Evolutionary conservation across 2,113 vertebrate genomes (phyloP), one percentile per base, ranked within the genome.

Genomic region (Rhombomys opimus): DNA sequence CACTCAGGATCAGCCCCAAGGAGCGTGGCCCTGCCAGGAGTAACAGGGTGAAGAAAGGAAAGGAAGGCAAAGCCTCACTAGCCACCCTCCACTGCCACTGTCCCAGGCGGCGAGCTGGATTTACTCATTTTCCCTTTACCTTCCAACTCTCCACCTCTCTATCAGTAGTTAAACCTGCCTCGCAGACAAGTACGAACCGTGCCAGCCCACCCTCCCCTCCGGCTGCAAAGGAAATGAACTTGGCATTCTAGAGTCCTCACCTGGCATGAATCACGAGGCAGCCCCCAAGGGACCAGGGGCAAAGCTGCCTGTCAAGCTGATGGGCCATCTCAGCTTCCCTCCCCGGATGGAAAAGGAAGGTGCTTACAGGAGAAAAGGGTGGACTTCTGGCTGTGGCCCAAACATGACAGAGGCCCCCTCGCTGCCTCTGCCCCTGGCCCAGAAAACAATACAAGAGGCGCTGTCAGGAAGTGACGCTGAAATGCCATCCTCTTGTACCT

Each of bases 391-490:
- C 97, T 76, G 27, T 0, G 3, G 57, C 92, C 96, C 94, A 97
- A 90, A 77, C 94, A 92, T 68, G 96, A 90, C 97, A 73, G 92
- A 85, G 96, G 93, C 76, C 80, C 90, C 97, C 92, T 93, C 57
- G 88, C 78, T 59, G 54, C 70, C 41, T 88, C 84, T 3, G 63
- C 70, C 80, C 81, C 90, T 65, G 93, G 92, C 95, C 2, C 0
- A 7, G 1, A 77, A n/a, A 94, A 96, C 97, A 97, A 94, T 89
- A 23, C 65, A 1, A 46, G 20, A 90, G 95, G 75, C 41, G 22
- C 90, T 96, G 97, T 98, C 97, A 98, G 97, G 98, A 98, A 98
- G 97, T 25, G 30, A 97, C 96, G 97, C 90, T 92, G 30, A 94
- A 95, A 61, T 76, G 63, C 97, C 61, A 25, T 95, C 97, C 98